phyloP scores from a whole-genome alignment of 1,140 invertebrate species.

The Acyrthosiphon pisum region DNA sequence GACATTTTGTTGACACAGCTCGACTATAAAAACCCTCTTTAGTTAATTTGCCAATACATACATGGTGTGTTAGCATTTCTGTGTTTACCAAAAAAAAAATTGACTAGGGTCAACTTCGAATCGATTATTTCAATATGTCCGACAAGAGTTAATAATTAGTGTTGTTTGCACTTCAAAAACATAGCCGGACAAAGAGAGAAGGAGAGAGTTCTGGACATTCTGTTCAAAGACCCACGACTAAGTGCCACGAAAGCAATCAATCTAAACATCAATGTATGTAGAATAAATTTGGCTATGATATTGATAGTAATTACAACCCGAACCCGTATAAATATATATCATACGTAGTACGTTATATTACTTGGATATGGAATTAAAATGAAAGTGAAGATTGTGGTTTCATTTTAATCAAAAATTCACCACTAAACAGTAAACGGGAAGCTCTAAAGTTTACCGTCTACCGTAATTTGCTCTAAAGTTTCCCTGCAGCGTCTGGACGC shows the following conservation, averaged over 20 bases:
- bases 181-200: not conserved
- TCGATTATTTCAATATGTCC: constrained; percentile 45
- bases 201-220: not conserved
- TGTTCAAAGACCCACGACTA: constrained; percentile 20
- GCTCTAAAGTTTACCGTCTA: no score
- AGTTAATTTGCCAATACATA: not conserved
- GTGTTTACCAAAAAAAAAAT: constrained; percentile 38
- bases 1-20: constrained; percentile 50
- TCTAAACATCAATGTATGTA: constrained; percentile 17
- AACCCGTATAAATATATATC: not conserved
- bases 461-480: no score
- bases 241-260: constrained; percentile 18
- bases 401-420: constrained; percentile 20
- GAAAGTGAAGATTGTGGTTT: not conserved
- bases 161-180: constrained; percentile 19
- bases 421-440: not conserved
- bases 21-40: constrained; percentile 37
- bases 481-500: no score
- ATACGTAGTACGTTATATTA: not conserved
- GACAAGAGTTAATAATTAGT: constrained; percentile 39
- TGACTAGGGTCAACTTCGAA: constrained; percentile 6
- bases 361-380: not conserved
- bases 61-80: constrained; percentile 30
- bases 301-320: constrained; percentile 4
- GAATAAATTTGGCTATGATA: not conserved